Base-by-base conservation (phyloP, 64 coral and sea anemone genomes). In the Stylophora pistillata region DNA sequence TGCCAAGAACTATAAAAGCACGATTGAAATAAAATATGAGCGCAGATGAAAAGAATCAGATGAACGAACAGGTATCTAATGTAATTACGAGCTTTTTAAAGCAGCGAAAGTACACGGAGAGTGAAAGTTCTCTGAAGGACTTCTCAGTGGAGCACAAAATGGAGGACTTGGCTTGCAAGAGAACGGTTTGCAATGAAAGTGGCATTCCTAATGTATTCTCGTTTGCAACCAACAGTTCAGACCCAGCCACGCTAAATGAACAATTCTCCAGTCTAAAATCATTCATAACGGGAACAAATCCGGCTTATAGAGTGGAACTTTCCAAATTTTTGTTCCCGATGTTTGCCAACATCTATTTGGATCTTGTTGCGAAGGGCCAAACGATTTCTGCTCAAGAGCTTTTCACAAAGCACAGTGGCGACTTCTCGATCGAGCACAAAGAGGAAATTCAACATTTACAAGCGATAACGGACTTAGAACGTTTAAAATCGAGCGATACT, bases 401-500 rank as follows among this genome's bases (percentile, higher is more conserved):
- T 88, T 95, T 95, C 27, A 74, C 88, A 11, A 95, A 99, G 66
- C 89, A 95, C 73, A 95, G 94, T 20, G 77, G 90, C 31, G 97
- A 99, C 13, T 98, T 99, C 78, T 15, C 55, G 41, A 73, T 71
- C 14, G 97, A 99, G 6, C 90, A 95, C 70, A 99, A 93, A 82
- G 97, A 95, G 47, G 97, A 99, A 53, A 90, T 99, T 52, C 97
- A 99, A 82, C 93, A 95, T 83, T 81, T 99, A 74, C 90, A 95
- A 68, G 90, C 81, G 9, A 99, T 99, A 72, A 99, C 93, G 13
- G 93, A 92, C n/a, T 87, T 89, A 28, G 97, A 95, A 53, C 74
- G 91, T 76, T 72, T 99, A 21, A 99, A 92, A 66, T 95, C 97
- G n/a, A 99, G 97, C 32, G 97, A 99, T 56, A 93, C 79, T 23